Evolutionary conservation across 2,797 vertebrate genomes (phyloP).

Genomic region (Amazonetta brasiliensis): DNA sequence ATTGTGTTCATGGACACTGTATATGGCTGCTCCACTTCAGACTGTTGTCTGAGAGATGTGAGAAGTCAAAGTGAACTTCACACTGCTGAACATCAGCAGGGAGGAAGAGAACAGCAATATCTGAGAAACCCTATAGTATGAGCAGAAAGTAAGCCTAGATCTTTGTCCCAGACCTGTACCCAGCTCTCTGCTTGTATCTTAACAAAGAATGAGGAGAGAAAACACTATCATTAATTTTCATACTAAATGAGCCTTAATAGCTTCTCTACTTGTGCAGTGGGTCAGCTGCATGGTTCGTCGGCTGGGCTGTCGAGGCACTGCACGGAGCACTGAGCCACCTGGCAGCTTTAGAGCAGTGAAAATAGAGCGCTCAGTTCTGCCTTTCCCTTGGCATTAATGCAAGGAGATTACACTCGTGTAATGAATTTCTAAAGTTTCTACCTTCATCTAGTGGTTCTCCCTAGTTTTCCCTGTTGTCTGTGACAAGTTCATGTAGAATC

Average conservation of each 20-base stretch:
- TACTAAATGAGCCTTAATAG: constrained; percentile 19
- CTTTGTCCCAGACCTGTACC: not conserved
- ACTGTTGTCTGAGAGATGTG: not conserved
- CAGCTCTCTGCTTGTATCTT: not conserved
- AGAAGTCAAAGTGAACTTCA: not conserved
- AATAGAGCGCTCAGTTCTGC: not conserved
- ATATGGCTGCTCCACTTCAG: constrained; percentile 34
- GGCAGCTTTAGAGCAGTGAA: not conserved
- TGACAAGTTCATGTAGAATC: not conserved
- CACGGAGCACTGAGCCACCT: not conserved
- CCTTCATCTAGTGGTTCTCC: not conserved
- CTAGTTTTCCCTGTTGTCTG: not conserved
- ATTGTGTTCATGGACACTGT: constrained; percentile 50
- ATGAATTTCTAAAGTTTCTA: not conserved
- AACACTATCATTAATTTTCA: not conserved
- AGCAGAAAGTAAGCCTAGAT: not conserved
- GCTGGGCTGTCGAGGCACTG: not conserved
- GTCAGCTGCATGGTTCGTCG: not conserved
- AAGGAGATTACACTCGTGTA: not conserved
- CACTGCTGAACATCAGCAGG: not conserved
- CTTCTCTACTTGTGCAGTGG: not conserved
- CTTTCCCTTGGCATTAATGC: not conserved
- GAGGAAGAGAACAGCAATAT: not conserved
- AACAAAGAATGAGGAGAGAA: not conserved
- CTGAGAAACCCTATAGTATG: not conserved